These are phyloP conservation scores for Leptopilina drosophilae DNA, from an alignment of 2,888 invertebrate genomes.

Conservation along the genomic window DNA sequence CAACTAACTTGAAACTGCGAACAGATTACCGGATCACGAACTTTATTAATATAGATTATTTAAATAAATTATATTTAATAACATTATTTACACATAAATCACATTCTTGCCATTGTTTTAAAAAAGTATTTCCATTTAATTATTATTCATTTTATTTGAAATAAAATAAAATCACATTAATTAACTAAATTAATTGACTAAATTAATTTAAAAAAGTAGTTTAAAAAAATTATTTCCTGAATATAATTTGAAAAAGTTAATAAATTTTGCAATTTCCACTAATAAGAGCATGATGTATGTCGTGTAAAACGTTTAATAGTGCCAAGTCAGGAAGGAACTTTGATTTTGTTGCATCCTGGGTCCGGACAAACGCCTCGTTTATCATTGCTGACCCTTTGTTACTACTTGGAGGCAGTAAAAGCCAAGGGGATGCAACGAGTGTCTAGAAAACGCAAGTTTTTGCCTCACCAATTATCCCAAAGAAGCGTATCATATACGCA, in stretches of 20 bases:
- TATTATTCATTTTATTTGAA: no score
- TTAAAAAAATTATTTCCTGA: no score
- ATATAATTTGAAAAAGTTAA: background rate
- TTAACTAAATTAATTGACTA: no score
- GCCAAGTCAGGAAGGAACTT: constrained; percentile 64
- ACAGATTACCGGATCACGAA: no score
- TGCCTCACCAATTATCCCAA: constrained; percentile 50
- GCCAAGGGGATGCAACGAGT: constrained; percentile 49
- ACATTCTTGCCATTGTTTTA: no score
- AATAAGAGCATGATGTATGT: constrained; percentile 48
- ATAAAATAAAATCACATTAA: no score
- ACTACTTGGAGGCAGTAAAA: constrained; percentile 47
- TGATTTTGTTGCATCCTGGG: constrained; percentile 66
- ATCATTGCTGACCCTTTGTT: constrained; percentile 65
- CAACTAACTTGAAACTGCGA: no score
- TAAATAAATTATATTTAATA: no score
- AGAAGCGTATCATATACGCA: constrained; percentile 40
- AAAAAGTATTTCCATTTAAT: no score
- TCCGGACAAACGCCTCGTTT: constrained; percentile 66
- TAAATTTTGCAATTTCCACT: background rate
- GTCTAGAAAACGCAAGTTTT: constrained; percentile 60
- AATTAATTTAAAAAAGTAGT: no score
- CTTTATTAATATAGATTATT: no score
- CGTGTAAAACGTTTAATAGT: constrained; percentile 52
- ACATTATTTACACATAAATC: no score